Percentiles rank a stretch among this genome's conserved stretches.
These are phyloP conservation scores for Hypsopygia costalis DNA, from an alignment of 2,888 invertebrate species.

Conservation along the genomic window DNA sequence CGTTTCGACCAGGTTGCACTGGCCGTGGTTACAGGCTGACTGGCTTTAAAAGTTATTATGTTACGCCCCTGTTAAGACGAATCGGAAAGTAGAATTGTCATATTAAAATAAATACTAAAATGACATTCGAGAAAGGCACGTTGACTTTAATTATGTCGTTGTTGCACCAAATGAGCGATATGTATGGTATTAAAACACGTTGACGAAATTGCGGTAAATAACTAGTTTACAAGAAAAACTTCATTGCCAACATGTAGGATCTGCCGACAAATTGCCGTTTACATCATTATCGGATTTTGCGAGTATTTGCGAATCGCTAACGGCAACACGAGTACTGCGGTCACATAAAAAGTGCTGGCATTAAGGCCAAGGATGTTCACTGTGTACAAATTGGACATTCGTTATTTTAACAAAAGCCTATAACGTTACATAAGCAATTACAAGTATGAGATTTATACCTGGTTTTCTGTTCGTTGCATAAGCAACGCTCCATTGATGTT, in stretches of 20 bases:
- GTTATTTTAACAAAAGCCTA: constrained; percentile 65
- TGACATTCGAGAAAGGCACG: too few species aligned
- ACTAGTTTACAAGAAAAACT: constrained; percentile 22
- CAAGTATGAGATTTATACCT: constrained; percentile 39
- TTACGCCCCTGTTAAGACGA: too few species aligned
- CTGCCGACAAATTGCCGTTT: constrained; percentile 39
- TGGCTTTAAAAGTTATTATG: too few species aligned
- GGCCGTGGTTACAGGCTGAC: too few species aligned
- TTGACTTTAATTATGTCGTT: too few species aligned
- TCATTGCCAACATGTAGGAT: constrained; percentile 27
- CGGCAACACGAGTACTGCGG: constrained; percentile 38
- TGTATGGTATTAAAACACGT: too few species aligned
- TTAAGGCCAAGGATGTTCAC: constrained; percentile 64
- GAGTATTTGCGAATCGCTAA: constrained; percentile 60
- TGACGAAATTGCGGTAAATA: too few species aligned
- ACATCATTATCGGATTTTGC: constrained; percentile 52
- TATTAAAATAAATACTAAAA: too few species aligned
- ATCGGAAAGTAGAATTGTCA: too few species aligned
- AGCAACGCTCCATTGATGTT: constrained; percentile 15
- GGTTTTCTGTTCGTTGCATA: constrained; percentile 39
- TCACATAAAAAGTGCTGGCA: constrained; percentile 61
- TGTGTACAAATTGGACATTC: constrained; percentile 60
- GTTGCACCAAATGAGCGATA: too few species aligned
- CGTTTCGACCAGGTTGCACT: too few species aligned
- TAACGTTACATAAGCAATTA: constrained; percentile 56